Conservation (phyloP, 2,113 vertebrate species). For the Strigops habroptila region DNA sequence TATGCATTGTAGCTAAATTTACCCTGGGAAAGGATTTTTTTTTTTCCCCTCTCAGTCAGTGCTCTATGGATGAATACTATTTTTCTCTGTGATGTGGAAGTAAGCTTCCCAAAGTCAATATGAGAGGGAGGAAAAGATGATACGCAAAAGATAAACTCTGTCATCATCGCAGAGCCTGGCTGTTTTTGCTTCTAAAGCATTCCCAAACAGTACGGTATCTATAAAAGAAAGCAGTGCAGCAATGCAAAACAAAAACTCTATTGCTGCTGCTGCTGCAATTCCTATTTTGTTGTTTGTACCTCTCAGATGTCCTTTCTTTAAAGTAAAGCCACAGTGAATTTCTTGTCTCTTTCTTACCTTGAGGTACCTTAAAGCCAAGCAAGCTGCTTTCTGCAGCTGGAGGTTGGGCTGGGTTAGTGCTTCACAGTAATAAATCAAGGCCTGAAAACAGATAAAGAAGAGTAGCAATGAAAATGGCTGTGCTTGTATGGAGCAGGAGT, state of each 20-base stretch:
- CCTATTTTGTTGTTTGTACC: background rate
- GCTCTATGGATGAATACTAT: background rate
- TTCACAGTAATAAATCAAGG: constrained; percentile 89
- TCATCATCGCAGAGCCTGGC: background rate
- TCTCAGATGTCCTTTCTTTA: background rate
- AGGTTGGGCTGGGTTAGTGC: constrained; percentile 83
- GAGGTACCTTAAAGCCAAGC: constrained; percentile 87
- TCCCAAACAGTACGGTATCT: background rate
- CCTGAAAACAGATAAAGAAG: constrained; percentile 72
- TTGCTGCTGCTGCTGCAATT: background rate
- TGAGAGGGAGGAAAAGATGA: background rate
- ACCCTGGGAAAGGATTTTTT: background rate
- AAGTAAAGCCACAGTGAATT: background rate
- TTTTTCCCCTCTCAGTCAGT: background rate
- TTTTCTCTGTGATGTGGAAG: background rate
- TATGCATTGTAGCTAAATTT: background rate
- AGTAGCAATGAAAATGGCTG: background rate
- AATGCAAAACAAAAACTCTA: background rate
- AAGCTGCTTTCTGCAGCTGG: constrained; percentile 86
- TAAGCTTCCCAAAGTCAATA: background rate
- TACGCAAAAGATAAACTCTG: background rate
- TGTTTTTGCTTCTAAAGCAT: background rate
- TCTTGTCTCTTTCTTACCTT: constrained; percentile 78
- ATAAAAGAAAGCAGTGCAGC: background rate
- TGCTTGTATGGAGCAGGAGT: background rate